Percentiles rank a stretch among this genome's conserved stretches.
These are phyloP conservation scores for Channa striata DNA, from an alignment of 2,797 vertebrate genomes.

Conservation along the genomic window DNA sequence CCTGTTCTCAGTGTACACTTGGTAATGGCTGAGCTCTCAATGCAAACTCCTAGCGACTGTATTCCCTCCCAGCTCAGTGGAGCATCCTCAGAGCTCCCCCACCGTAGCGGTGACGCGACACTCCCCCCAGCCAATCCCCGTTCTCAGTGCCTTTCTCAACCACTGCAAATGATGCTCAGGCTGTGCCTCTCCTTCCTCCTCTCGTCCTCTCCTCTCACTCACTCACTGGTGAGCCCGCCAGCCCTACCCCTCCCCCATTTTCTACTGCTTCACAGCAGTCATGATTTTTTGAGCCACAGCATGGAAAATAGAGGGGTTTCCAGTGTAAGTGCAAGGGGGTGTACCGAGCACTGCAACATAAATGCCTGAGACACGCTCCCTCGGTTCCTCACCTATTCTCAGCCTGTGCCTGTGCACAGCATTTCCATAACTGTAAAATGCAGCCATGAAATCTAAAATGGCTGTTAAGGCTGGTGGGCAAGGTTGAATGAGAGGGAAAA, in stretches of 20 bases:
- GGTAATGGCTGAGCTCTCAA: constrained; percentile 70
- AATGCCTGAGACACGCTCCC: constrained; percentile 1
- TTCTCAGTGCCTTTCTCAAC: constrained; percentile 55
- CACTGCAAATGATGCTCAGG: constrained; percentile 76
- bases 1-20: constrained; percentile 51
- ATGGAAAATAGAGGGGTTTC: constrained; percentile 71
- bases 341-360: constrained; percentile 38
- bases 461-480: constrained; percentile 70
- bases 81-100: constrained; percentile 81
- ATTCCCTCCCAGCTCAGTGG: constrained; percentile 74
- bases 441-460: constrained; percentile 78
- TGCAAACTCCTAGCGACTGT: constrained; percentile 73
- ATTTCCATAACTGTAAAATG: constrained; percentile 39
- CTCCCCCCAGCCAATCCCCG: constrained; percentile 77
- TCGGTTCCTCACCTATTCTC: constrained; percentile 15
- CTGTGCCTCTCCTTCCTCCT: constrained; percentile 63
- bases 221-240: constrained; percentile 57
- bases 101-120: constrained; percentile 70
- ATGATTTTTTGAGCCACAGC: constrained; percentile 64
- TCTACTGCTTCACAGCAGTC: constrained; percentile 70
- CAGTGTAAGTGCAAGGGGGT: constrained; percentile 50
- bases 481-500: constrained; percentile 49
- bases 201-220: constrained; percentile 56
- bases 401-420: constrained; percentile 18
- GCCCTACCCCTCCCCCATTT: constrained; percentile 79